Percentiles rank a stretch among this genome's conserved stretches.
Evolutionary conservation across 2,888 invertebrate species (phyloP).

Genomic region (Parnassius orleans): DNA sequence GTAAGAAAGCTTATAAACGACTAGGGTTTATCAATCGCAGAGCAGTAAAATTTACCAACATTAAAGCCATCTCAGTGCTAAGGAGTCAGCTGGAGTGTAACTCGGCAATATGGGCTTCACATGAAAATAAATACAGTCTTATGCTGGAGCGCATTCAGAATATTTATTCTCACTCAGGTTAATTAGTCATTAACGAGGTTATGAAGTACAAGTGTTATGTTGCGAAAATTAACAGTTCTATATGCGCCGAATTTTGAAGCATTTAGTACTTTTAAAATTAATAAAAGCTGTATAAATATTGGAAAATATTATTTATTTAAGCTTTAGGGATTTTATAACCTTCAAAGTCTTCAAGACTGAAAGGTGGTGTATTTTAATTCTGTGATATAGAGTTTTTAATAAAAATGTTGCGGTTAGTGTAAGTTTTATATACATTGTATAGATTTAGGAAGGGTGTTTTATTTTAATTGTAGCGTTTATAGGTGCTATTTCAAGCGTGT

Average conservation of each 20-base stretch:
- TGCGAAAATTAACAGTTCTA: background rate
- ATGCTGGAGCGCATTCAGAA: no score
- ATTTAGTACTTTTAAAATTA: conserved; percentile 1
- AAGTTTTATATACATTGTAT: conserved; percentile 28
- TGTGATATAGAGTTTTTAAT: conserved; percentile 72
- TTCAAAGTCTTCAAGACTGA: conserved; percentile 53
- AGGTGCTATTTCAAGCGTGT: conserved; percentile 11
- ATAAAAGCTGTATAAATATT: background rate
- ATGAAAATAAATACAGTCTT: no score
- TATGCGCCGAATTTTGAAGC: conserved; percentile 1
- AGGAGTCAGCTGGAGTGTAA: no score
- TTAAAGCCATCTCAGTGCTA: no score
- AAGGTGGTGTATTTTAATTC: conserved; percentile 67
- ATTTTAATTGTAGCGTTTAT: conserved; percentile 20
- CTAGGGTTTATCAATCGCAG: no score
- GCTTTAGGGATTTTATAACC: conserved; percentile 27
- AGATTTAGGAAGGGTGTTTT: conserved; percentile 25
- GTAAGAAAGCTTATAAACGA: no score
- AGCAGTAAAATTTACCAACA: no score
- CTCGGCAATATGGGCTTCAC: no score
- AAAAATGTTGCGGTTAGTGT: conserved; percentile 41
- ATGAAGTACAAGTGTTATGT: conserved; percentile 1
- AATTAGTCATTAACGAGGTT: background rate
- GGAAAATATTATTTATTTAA: background rate
- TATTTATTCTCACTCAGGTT: background rate